These are phyloP conservation scores for Onychomys torridus DNA, from an alignment of 2,797 vertebrate species.

Conservation along the genomic window DNA sequence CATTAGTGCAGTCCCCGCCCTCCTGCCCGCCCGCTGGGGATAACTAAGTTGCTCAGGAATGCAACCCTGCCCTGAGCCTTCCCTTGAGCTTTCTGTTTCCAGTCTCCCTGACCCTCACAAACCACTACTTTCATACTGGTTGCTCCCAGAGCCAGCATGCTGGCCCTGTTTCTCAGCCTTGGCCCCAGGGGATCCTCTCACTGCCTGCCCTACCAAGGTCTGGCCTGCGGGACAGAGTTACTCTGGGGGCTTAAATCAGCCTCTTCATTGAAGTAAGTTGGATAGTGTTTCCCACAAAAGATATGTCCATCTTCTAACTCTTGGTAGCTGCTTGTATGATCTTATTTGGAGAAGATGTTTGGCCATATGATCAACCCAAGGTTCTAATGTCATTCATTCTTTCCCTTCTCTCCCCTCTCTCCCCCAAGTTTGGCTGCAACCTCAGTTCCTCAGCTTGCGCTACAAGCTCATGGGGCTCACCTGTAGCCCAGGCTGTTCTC, in stretches of 20 bases:
- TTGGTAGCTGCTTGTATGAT: not conserved
- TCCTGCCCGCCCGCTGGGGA: not conserved
- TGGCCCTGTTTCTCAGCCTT: not conserved
- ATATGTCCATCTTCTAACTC: not conserved
- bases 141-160: not conserved
- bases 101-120: constrained; percentile 12
- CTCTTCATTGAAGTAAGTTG: not conserved
- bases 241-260: not conserved
- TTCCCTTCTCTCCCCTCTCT: not conserved
- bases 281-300: not conserved
- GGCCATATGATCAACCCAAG: not conserved
- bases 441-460: not conserved
- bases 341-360: constrained; percentile 36
- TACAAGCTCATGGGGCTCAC: too few relatives aligned
- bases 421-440: not conserved
- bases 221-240: constrained; percentile 7
- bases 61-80: not conserved
- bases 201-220: not conserved
- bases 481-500: not conserved
- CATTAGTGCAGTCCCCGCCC: constrained; percentile 23
- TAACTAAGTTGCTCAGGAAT: constrained; percentile 66
- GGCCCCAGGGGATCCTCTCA: not conserved
- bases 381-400: not conserved
- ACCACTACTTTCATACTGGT: not conserved
- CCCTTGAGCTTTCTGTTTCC: not conserved